Evolutionary conservation across 2,888 invertebrate species (phyloP).

Genomic region (Eristalis intricaria): DNA sequence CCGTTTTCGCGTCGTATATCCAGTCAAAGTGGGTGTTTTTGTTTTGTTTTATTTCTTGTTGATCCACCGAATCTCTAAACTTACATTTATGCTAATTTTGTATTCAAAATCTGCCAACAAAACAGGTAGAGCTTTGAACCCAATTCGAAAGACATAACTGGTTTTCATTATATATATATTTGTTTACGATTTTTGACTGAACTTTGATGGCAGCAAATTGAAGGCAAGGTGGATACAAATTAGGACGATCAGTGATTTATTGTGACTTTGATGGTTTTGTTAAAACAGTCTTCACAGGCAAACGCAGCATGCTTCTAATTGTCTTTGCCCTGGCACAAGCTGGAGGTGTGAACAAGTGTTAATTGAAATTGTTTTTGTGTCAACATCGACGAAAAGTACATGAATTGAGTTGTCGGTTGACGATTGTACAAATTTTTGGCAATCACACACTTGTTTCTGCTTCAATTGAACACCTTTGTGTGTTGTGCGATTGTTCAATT

Average conservation of each 20-base stretch:
- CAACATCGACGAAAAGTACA: background rate
- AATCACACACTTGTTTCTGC: background rate
- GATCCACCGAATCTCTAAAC: background rate
- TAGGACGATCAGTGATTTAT: background rate
- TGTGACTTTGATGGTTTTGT: background rate
- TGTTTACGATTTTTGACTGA: slow-evolving; percentile 1
- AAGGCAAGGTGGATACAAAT: slow-evolving; percentile 9
- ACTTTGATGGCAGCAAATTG: background rate
- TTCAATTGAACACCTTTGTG: background rate
- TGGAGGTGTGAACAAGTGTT: background rate
- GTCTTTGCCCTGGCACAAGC: background rate
- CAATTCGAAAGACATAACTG: slow-evolving; percentile 26
- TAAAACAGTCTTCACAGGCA: background rate
- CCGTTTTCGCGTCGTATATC: background rate
- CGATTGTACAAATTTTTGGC: background rate
- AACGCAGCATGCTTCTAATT: slow-evolving; percentile 1
- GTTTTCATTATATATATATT: slow-evolving; percentile 25
- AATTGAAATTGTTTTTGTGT: slow-evolving; percentile 5
- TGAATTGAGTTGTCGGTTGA: background rate
- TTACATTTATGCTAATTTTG: slow-evolving; percentile 7
- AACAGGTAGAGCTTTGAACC: slow-evolving; percentile 35
- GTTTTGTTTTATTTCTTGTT: background rate
- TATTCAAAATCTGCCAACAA: slow-evolving; percentile 49
- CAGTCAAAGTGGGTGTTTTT: background rate
- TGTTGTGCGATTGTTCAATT: background rate